phyloP scores from a whole-genome alignment of 2,888 invertebrate species.

The Gerris lacustris region DNA sequence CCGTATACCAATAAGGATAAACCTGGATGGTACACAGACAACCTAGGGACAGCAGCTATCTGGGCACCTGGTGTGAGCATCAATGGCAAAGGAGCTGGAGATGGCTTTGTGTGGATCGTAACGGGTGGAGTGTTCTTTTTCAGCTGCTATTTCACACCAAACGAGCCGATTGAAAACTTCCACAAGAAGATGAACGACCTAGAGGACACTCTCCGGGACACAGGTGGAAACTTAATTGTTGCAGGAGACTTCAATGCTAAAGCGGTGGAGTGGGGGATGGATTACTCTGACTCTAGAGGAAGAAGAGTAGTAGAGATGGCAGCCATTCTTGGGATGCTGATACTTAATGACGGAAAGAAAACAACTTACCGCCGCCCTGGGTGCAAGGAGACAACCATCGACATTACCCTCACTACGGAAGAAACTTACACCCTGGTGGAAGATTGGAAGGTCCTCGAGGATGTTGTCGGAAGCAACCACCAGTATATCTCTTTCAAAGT shows the following conservation, averaged over 20 bases:
- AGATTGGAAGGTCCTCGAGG: neutral
- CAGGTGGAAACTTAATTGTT: conserved; percentile 18
- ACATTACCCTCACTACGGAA: neutral
- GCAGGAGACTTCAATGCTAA: conserved; percentile 26
- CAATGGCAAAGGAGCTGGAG: neutral
- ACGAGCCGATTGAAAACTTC: neutral
- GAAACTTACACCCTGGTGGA: too few species aligned
- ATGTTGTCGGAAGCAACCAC: neutral
- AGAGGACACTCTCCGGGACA: conserved; percentile 11
- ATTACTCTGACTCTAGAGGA: conserved; percentile 27
- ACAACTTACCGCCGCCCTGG: conserved; percentile 11
- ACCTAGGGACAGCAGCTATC: neutral
- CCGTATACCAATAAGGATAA: neutral
- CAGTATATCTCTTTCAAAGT: neutral
- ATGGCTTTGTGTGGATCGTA: neutral
- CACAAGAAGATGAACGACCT: conserved; percentile 1
- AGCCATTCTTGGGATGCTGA: conserved; percentile 23
- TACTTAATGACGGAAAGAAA: conserved; percentile 21
- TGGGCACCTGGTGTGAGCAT: neutral
- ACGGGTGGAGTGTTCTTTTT: neutral
- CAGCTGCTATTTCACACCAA: neutral
- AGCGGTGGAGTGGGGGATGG: conserved; percentile 30
- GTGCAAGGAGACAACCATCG: neutral
- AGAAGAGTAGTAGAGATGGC: conserved; percentile 28
- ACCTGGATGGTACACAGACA: neutral